These are phyloP conservation scores for Ophion ventricosus DNA, from an alignment of 2,888 invertebrate species.

Conservation along the genomic window DNA sequence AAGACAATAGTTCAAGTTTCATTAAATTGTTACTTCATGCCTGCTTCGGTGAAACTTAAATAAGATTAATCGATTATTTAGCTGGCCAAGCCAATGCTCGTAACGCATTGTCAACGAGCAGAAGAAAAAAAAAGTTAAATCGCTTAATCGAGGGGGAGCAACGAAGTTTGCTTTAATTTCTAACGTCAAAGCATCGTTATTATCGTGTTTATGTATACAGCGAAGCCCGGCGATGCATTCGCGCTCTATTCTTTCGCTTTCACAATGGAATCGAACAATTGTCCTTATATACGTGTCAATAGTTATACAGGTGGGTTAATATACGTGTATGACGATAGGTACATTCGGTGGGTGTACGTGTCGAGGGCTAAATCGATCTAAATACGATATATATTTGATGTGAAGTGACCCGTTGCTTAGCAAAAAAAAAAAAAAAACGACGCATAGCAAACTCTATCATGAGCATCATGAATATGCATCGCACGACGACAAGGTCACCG, in stretches of 20 bases:
- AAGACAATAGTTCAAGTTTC: no score
- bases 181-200: constrained; percentile 7
- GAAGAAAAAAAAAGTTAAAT: not conserved
- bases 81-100: no score
- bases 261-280: constrained; percentile 12
- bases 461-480: constrained; percentile 26
- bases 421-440: no score
- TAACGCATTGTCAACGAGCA: not conserved
- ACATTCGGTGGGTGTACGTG: not conserved
- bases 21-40: no score
- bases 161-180: constrained; percentile 22
- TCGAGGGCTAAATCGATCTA: constrained; percentile 41
- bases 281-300: not conserved
- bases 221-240: constrained; percentile 6
- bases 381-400: constrained; percentile 32
- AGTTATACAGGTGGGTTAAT: not conserved
- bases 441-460: constrained; percentile 46
- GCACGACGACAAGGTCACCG: constrained; percentile 16
- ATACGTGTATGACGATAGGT: no score
- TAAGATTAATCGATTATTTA: no score
- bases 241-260: not conserved
- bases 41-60: no score
- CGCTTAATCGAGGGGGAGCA: constrained; percentile 30
- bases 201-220: constrained; percentile 2
- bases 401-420: constrained; percentile 53